These are phyloP conservation scores for Vanessa atalanta DNA, from an alignment of 1,140 invertebrate genomes.

Conservation along the genomic window DNA sequence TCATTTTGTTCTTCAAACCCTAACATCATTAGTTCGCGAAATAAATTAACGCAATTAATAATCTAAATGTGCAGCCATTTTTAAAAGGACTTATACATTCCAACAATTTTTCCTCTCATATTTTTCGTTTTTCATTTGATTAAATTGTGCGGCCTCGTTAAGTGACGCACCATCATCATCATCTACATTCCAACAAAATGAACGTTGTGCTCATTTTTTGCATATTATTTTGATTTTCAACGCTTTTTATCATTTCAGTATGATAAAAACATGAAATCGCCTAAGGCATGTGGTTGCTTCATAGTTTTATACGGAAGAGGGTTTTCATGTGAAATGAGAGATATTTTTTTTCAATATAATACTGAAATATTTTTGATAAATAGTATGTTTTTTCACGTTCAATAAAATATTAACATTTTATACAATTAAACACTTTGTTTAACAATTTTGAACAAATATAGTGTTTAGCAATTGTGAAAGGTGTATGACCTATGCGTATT, in stretches of 20 bases:
- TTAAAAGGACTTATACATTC: constrained; percentile 29
- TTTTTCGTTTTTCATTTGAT: constrained; percentile 35
- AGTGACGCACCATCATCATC: constrained; percentile 38
- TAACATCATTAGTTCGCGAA: constrained; percentile 28
- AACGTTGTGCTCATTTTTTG: constrained; percentile 35
- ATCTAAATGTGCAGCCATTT: constrained; percentile 26
- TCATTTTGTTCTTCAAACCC: constrained; percentile 20
- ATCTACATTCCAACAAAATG: constrained; percentile 36
- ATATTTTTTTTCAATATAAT: not conserved
- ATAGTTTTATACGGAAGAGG: constrained; percentile 11
- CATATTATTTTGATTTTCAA: constrained; percentile 37
- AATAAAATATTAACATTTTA: not conserved
- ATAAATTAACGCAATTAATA: constrained; percentile 35
- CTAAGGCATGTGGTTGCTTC: constrained; percentile 31
- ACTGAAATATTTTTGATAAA: constrained; percentile 1
- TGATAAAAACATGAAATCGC: constrained; percentile 42
- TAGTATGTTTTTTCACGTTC: not conserved
- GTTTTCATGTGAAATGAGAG: constrained; percentile 17
- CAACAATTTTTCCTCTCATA: constrained; percentile 19
- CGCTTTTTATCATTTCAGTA: constrained; percentile 35
- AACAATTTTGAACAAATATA: not conserved
- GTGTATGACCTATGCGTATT: no score
- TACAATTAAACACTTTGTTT: not conserved
- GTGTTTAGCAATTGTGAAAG: not conserved
- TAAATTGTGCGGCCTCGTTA: constrained; percentile 38